Base-by-base conservation (phyloP, 2,113 vertebrate genomes). In the Geococcyx californianus region DNA sequence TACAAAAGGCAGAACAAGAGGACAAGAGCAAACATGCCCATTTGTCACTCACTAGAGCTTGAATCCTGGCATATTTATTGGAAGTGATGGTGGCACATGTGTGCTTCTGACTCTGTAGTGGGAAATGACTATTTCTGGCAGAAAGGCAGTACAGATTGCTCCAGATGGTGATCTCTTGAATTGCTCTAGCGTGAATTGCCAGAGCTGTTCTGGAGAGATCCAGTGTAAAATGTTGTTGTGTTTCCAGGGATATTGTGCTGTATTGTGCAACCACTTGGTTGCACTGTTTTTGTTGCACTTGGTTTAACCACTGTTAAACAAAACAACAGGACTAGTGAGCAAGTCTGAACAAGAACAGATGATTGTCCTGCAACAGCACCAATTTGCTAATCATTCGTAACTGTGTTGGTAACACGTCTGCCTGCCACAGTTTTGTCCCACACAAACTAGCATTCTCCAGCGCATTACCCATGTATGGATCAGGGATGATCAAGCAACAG, bases 101-200 rank as follows among this genome's bases (percentile, higher is more conserved):
- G 59, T 45, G 58, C 66, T 76, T 66, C 83, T 20, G 77, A 29
- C 40, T 82, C n/a, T 13, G 1, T 0, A 13, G 64, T 25, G 44
- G 52, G 59, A 82, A 62, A 11, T 10, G 31, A 19, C 55, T 8
- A 0, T 54, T 79, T 45, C 90, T 95, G 94, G 75, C 85, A 66
- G 33, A 44, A 58, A 79, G n/a, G 67, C 76, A 38, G 51, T 42
- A 47, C 94, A 93, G 86, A 93, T 95, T 92, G 90, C 86, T 94
- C 62, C 92, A 91, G 93, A 97, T 85, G 88, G 87, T 38, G 49
- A 17, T 58, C 33, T 80, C 76, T 45, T 33, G 10, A 63, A 78
- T 59, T 36, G 56, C 77, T 87, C 56, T 81, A 36, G 44, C 23
- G 36, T 42, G 83, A 87, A 70, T 68, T 93, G 89, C 72, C 89